Evolutionary conservation across 2,888 invertebrate genomes (phyloP).

Genomic region (Bimastos eiseni): DNA sequence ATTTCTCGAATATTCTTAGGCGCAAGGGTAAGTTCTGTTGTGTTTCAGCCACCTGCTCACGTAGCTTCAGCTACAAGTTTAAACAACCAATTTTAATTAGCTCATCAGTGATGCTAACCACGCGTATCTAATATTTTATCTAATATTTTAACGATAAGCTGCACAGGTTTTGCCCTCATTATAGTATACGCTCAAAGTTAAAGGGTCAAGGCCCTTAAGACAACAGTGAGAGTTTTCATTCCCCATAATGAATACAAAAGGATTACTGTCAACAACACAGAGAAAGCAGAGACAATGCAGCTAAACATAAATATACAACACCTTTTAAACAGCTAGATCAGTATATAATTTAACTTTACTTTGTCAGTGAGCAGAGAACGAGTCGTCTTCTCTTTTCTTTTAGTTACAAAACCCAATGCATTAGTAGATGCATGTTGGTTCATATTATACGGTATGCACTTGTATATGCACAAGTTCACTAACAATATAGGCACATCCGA

Average conservation of each 20-base stretch:
- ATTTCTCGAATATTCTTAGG: constrained; percentile 93
- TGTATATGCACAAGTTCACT: no score
- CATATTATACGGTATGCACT: no score
- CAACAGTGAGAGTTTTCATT: neutral
- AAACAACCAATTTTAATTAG: neutral
- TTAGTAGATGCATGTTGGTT: neutral
- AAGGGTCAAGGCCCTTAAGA: neutral
- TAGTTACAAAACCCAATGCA: neutral
- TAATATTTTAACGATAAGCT: no score
- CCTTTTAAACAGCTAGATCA: neutral
- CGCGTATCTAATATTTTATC: neutral
- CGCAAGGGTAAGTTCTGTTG: constrained; percentile 93
- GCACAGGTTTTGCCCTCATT: no score
- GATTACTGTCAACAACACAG: neutral
- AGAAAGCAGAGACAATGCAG: neutral
- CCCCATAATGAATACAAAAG: neutral
- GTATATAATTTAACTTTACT: neutral
- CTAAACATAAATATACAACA: neutral
- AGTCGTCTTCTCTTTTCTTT: neutral
- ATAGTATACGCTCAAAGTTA: no score
- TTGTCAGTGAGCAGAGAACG: neutral
- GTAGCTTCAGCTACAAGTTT: constrained; percentile 73
- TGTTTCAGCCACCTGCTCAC: constrained; percentile 97
- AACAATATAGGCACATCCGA: no score
- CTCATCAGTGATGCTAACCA: neutral